A percentile compares a stretch with the other conserved stretches of the same genome.
phyloP scores from a whole-genome alignment of 1,140 invertebrate genomes.

The Aricia agestis region DNA sequence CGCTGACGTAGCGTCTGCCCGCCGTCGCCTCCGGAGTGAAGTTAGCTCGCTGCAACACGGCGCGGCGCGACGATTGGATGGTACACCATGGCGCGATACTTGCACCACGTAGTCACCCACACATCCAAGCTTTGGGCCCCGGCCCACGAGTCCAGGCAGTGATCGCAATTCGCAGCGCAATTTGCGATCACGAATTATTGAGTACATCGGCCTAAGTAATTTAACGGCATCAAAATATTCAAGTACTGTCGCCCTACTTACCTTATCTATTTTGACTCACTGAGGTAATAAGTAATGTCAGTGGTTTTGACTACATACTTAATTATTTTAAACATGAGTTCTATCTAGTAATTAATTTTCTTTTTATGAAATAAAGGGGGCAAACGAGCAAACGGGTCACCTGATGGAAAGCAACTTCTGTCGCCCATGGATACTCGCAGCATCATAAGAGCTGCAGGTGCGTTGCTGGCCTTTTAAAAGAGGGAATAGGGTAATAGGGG shows the following conservation, averaged over 20 bases:
- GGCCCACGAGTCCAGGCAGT: slow-evolving; percentile 31
- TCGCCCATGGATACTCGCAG: too few relatives aligned
- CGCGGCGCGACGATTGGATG: slow-evolving; percentile 39
- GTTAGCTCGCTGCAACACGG: neutral
- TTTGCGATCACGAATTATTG: slow-evolving; percentile 10
- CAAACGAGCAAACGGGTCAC: too few relatives aligned
- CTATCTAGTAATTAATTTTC: too few relatives aligned
- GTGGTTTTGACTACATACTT: too few relatives aligned
- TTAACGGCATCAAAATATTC: neutral
- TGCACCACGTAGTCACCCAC: slow-evolving; percentile 47
- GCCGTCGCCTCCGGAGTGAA: neutral
- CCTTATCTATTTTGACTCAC: too few relatives aligned
- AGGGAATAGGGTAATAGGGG: too few relatives aligned
- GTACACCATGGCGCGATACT: slow-evolving; percentile 57
- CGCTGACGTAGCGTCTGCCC: neutral
- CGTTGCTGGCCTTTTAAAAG: too few relatives aligned
- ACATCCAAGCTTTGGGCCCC: slow-evolving; percentile 21
- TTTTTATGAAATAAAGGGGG: too few relatives aligned
- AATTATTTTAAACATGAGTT: neutral
- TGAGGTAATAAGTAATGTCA: too few relatives aligned
- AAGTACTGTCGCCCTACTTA: too few relatives aligned
- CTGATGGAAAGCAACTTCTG: too few relatives aligned
- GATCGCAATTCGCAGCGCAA: slow-evolving; percentile 26
- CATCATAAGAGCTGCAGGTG: too few relatives aligned
- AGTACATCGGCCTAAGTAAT: neutral